Percentiles rank a stretch among this genome's conserved stretches.
Evolutionary conservation across 2,113 vertebrate species (phyloP).

Genomic region (Myrmecophaga tridactyla): DNA sequence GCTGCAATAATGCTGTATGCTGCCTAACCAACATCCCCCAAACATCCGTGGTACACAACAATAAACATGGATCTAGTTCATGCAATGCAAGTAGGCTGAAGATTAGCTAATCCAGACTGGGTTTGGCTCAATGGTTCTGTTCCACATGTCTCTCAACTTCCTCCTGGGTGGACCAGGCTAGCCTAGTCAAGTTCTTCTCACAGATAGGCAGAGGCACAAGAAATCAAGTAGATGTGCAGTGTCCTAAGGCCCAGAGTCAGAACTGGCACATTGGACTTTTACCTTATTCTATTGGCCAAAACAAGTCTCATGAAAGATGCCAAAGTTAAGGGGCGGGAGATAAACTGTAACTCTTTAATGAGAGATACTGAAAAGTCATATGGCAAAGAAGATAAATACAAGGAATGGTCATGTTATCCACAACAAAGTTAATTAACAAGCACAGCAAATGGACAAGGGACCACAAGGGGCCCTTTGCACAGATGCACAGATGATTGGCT

Average conservation of each 20-base stretch:
- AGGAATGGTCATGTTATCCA: background rate
- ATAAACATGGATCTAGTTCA: background rate
- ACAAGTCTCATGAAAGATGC: background rate
- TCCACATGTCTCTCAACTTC: background rate
- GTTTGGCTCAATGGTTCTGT: background rate
- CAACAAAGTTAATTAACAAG: background rate
- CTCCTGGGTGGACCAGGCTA: background rate
- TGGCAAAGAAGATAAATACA: background rate
- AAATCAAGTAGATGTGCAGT: background rate
- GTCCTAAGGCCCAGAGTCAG: background rate
- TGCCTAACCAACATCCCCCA: background rate
- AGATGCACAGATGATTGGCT: background rate
- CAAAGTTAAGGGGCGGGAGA: background rate
- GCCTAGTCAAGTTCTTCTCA: slow-evolving; percentile 24
- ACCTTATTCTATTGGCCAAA: background rate
- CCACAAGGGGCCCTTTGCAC: background rate
- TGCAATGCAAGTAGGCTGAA: background rate
- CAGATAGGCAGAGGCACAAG: background rate
- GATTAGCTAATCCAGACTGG: slow-evolving; percentile 20
- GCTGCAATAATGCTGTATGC: background rate
- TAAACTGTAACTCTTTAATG: background rate
- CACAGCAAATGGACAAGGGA: background rate
- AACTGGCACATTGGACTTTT: background rate
- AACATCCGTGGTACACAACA: background rate
- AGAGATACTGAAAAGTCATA: background rate